Evolutionary conservation across 2,888 invertebrate species (phyloP), one percentile per base, ranked within the genome.

Genomic region (Tetheella fluctuosa): DNA sequence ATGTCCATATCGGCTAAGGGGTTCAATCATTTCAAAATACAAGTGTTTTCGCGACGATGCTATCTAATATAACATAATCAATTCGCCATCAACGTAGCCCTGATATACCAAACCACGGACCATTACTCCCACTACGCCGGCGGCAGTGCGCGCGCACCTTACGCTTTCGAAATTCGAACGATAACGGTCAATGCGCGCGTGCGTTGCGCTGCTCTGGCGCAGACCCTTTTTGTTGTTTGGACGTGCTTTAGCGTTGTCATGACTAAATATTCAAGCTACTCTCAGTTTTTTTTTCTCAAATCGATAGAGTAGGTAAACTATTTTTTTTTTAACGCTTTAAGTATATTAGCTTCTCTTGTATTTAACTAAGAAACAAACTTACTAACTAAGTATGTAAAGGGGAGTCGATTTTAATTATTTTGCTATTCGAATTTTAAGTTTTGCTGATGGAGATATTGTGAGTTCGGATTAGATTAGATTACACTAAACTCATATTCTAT

Each of bases 151-250:
- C 37, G 37, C 15, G 37, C 39, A 39, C 39, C 39, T 39, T 39
- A 39, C 39, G 39, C 39, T 48, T 20, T 48, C 20, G 48, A 48
- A 20, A 48, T 48, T 48, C 48, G 48, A 48, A 48, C 48, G 48
- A 48, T 48, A 48, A 48, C 48, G 48, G 48, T 48, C 20, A n/a
- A 20, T 20, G 42, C 10, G 48, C 48, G 48, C n/a, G 48, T n/a
- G 48, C 48, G 39, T 13, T 13, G 37, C 5, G 7, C 2, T n/a
- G 39, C 30, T n/a, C 17, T 42, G 20, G 20, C 48, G 48, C 48
- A 2, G 20, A 20, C 1, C 10, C 6, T 48, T 48, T 48, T 48
- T 34, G 13, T 13, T 34, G 34, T 34, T 34, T 34, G 13, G 7
- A 20, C 39, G n/a, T 20, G 17, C 17, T 42, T 20, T 20, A 20